A percentile compares a stretch with the other conserved stretches of the same genome.
phyloP scores from a whole-genome alignment of 2,113 vertebrate genomes.

The Charina bottae region DNA sequence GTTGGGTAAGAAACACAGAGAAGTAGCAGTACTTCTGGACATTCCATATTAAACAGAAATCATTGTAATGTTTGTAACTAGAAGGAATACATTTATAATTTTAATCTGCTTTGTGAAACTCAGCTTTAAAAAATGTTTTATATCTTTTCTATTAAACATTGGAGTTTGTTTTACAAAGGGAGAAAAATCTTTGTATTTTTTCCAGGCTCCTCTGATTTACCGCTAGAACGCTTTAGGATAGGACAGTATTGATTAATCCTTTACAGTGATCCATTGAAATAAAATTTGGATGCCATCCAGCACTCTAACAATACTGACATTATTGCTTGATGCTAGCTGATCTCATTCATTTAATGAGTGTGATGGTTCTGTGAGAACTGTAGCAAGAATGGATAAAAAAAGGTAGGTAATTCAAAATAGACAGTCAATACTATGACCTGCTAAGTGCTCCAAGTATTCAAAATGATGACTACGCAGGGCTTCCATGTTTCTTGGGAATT shows the following conservation, averaged over 20 bases:
- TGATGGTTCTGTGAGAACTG: constrained; percentile 41
- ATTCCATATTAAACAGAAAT: background rate
- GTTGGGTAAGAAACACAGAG: background rate
- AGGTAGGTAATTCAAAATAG: background rate
- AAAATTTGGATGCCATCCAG: constrained; percentile 77
- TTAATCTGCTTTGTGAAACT: background rate
- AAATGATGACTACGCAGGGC: background rate
- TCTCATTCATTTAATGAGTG: constrained; percentile 75
- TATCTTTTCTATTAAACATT: constrained; percentile 60
- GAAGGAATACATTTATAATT: background rate
- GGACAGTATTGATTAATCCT: constrained; percentile 89
- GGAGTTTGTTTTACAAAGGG: constrained; percentile 36
- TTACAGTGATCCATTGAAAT: constrained; percentile 85
- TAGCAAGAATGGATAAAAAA: constrained; percentile 14
- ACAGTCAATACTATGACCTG: background rate
- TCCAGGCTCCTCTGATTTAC: constrained; percentile 61
- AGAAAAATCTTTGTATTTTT: constrained; percentile 74
- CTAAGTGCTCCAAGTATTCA: constrained; percentile 13
- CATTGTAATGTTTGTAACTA: background rate
- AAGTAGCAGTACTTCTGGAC: too few species aligned
- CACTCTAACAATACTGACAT: constrained; percentile 68
- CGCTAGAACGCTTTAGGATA: constrained; percentile 78
- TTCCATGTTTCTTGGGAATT: constrained; percentile 3
- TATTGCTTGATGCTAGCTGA: constrained; percentile 67
- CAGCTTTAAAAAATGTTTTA: constrained; percentile 18